Conservation (phyloP, 2,113 vertebrate species). For the Pluvianellus socialis region DNA sequence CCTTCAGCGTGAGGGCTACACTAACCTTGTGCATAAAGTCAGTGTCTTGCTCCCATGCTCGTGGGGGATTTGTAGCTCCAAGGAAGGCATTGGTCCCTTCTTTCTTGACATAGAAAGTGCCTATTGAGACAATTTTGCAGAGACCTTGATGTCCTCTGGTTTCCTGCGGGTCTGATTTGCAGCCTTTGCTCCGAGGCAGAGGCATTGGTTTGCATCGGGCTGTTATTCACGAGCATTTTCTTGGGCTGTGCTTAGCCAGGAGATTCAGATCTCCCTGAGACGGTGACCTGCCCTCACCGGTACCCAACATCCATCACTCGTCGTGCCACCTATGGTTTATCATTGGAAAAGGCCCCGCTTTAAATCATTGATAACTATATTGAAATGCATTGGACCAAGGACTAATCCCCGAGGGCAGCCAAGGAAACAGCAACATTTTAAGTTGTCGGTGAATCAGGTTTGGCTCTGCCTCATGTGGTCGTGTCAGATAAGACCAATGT, state of each 20-base stretch:
- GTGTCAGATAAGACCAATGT: conserved; percentile 7
- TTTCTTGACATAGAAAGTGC: neutral
- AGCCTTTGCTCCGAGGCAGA: neutral
- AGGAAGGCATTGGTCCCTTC: fast-evolving
- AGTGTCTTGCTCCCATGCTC: fast-evolving
- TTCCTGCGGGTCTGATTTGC: neutral
- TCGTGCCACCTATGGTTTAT: neutral
- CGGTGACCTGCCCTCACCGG: fast-evolving
- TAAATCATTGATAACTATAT: neutral
- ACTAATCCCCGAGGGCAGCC: neutral
- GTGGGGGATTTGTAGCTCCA: neutral
- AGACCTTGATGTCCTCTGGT: fast-evolving
- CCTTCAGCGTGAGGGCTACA: neutral
- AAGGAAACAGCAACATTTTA: neutral
- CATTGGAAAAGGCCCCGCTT: neutral
- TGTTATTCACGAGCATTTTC: neutral
- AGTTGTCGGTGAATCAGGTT: neutral
- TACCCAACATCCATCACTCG: fast-evolving
- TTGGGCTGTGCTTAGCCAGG: neutral
- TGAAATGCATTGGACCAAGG: neutral
- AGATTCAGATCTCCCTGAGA: neutral
- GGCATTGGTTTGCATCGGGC: neutral
- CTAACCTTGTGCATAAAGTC: neutral
- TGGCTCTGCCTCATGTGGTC: neutral
- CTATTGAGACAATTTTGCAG: neutral